Evolutionary conservation across 2,888 invertebrate genomes (phyloP), one percentile per base, ranked within the genome.

Genomic region (Chloroclysta siterata): DNA sequence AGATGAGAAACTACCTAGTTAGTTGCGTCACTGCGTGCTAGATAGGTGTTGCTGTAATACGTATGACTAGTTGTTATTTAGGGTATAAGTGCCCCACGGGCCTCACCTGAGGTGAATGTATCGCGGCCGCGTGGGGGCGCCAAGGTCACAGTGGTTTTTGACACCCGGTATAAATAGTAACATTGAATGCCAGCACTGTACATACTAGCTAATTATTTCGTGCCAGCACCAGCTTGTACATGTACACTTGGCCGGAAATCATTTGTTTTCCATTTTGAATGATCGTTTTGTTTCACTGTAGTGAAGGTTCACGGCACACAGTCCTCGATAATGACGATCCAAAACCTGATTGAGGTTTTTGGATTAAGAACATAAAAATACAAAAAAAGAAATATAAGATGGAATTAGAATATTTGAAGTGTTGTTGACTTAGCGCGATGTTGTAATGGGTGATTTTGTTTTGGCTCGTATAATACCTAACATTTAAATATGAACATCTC

Each of bases 121-220:
- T 86, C 83, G 89, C 83, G 89, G 79, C 88, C 90, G 89, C 84
- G 90, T 85, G 90, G 90, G 88, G 90, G 90, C 90, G 86, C 78
- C 92, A 93, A 93, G 92, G 92, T 90, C 92, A 84, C 80, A 74
- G 81, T 82, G 84, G 92, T 90, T 92, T 92, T 93, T 93, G 91
- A 92, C 91, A 91, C 90, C 67, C 65, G 83, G 82, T 84, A 87
- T 86, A 89, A 89, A 88, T 89, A 90, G 86, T 84, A 77, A 82
- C 82, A 76, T 79, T 81, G 79, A 80, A 82, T 83, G 81, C 82
- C 79, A 81, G 78, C 80, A 72, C 70, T 66, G 71, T 70, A 69
- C 65, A 47, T 54, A 60, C 60, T 73, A 76, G 73, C 84, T 86
- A 87, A 87, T 87, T 85, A 85, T 85, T 83, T 83, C 82, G 82